phyloP scores from a whole-genome alignment of 2,797 vertebrate species.

The Pterois miles region DNA sequence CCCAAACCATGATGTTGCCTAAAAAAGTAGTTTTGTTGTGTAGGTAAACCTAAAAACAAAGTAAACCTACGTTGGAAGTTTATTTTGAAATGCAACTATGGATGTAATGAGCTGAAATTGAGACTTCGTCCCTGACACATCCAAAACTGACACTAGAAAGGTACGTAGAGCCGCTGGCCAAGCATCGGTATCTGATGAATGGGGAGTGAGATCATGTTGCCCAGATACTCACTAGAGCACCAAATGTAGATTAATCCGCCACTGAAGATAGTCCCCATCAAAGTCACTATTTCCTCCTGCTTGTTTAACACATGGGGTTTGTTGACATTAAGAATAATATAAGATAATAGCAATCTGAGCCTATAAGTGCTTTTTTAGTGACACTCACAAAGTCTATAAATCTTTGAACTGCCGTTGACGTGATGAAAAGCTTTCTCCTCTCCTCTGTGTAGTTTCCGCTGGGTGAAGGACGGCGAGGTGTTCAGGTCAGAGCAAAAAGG shows the following conservation, averaged over 20 bases:
- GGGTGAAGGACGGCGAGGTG: slow-evolving; percentile 60
- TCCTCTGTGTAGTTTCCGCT: slow-evolving; percentile 62
- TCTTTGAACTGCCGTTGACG: background rate
- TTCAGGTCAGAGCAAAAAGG: background rate
- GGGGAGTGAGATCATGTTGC: no score
- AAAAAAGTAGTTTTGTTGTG: no score
- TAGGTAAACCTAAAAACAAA: no score
- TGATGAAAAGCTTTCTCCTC: background rate
- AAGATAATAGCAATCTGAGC: background rate
- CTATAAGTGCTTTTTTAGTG: background rate
- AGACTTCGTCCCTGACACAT: no score
- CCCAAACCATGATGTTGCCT: no score
- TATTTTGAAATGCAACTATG: no score
- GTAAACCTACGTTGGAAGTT: no score
- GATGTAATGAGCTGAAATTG: no score
- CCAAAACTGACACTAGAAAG: no score
- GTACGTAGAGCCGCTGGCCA: no score
- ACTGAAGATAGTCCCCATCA: background rate
- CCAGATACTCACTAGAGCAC: background rate
- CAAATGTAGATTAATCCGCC: background rate
- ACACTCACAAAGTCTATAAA: background rate
- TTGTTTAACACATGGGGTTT: background rate
- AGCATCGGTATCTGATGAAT: no score
- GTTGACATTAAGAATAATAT: background rate
- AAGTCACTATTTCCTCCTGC: no score